Conservation (phyloP, 2,888 invertebrate genomes). For the Coleophora deauratella region DNA sequence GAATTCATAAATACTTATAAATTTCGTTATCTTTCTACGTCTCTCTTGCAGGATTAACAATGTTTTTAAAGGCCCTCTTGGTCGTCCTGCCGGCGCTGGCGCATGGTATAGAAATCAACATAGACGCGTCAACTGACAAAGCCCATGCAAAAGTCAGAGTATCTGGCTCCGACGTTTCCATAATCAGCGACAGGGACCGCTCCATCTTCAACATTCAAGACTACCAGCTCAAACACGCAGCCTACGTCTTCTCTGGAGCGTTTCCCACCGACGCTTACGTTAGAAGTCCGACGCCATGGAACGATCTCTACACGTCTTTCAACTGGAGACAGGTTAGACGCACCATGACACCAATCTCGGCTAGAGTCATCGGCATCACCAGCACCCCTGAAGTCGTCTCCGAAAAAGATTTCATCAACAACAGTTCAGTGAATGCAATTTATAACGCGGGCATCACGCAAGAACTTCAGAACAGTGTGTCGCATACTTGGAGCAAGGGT, state of each 20-base stretch:
- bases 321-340: conserved; percentile 26
- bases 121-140: conserved; percentile 13
- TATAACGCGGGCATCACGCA: conserved; percentile 24
- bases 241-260: conserved; percentile 16
- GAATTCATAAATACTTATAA: too few species aligned
- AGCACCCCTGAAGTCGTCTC: conserved; percentile 17
- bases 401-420: conserved; percentile 20
- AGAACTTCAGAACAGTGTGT: conserved; percentile 20
- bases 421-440: conserved; percentile 14
- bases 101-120: conserved; percentile 28
- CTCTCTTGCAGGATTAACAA: too few species aligned
- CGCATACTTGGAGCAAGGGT: conserved; percentile 19
- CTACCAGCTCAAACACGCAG: conserved; percentile 19
- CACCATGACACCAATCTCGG: conserved; percentile 18
- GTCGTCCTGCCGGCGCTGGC: conserved; percentile 19
- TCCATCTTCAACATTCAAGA: conserved; percentile 23
- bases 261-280: conserved; percentile 25
- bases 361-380: conserved; percentile 17
- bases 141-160: background rate
- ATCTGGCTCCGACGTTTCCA: conserved; percentile 5
- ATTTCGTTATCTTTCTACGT: too few species aligned
- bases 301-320: conserved; percentile 27
- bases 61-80: conserved; percentile 7
- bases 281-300: conserved; percentile 32
- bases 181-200: conserved; percentile 25